Base-by-base conservation (phyloP, 1,140 invertebrate genomes). In the Halesus radiatus region DNA sequence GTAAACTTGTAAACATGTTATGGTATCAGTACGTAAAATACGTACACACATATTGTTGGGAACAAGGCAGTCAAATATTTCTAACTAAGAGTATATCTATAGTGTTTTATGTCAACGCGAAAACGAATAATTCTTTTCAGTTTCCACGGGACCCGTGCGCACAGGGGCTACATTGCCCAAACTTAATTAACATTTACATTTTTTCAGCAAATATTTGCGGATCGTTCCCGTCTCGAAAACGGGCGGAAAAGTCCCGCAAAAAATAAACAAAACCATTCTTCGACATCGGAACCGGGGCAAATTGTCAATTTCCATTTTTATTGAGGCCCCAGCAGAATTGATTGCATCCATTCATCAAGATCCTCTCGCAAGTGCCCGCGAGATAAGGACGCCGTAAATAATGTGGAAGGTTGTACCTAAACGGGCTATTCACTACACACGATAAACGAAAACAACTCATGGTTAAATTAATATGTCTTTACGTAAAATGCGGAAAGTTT, bases 281-380 rank as follows among this genome's bases (percentile, higher is more conserved):
- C 26, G 18, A 18, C 20, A 45, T 50, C 58, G 58, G 75, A 62
- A 62, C 54, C 26, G 56, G 56, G 32, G 37, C 50, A 56, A 68
- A 78, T 78, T 78, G 76, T 60, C 80, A 72, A 81, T 81, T 81
- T 77, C 80, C 80, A 81, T 77, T 77, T 81, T 81, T 81, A 80
- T 80, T 81, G 68, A 20, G 20, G 64, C 74, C 80, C 20, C 80
- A 76, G 77, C 72, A 45, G 32, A 80, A 77, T 81, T 81, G 80
- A 81, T 81, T 77, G 66, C 52, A 68, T 15, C 72, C 37, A 77
- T 81, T 76, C 80, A 70, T 81, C 80, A 77, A 68, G 75, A 81
- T 81, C 58, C 76, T 66, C 15, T 52, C 18, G 23, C 70, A 64
- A 74, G 76, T 56, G 62, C 13, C 15, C 64, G 29, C n/a, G 52